Evolutionary conservation across 2,113 vertebrate genomes (phyloP), one percentile per base, ranked within the genome.

Genomic region (Sylvia atricapilla): DNA sequence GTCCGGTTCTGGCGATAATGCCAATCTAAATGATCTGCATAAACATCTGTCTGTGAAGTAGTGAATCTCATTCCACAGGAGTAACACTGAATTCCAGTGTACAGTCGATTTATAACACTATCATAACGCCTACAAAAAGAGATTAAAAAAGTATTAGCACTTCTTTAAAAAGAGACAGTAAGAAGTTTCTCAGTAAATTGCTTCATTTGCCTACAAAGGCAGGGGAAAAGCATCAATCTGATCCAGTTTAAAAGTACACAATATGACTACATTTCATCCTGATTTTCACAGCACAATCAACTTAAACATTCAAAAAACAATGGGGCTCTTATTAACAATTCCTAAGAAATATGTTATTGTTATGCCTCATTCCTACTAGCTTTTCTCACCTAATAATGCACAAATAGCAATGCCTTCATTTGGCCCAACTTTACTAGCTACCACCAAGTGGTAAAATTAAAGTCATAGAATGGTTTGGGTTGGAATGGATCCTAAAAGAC

Each of bases 21-120:
- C 99, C 99, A 99, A 82, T 99, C 99, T 97, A 99, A 98, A 92
- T 99, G 99, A 97, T 99, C 99, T 0, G 99, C 99, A 60, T 99
- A 99, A 70, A 99, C 98, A 94, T 99, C 99, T 9, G 99, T 99
- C 96, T 99, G 99, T 27, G 99, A 98, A 15, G 98, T 96, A 9
- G 99, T 99, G 97, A 99, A 99, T 79, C 99, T 98, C 99, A 99
- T 99, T 92, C 99, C 99, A 96, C 99, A 99, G 2, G 99, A 99
- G 46, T 99, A 99, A 97, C 99, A 99, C 98, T 99, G 99, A 97
- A 99, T 99, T 82, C 99, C 99, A 62, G 99, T 99, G 97, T 99
- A 99, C 19, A 99, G 97, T 69, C 98, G 98, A n/a, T 98, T 99
- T 95, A 99, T 99, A 93, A 99, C 98, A 76, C 98, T 98, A 68